phyloP scores from a whole-genome alignment of 2,888 invertebrate species.

The Seladonia tumulorum region DNA sequence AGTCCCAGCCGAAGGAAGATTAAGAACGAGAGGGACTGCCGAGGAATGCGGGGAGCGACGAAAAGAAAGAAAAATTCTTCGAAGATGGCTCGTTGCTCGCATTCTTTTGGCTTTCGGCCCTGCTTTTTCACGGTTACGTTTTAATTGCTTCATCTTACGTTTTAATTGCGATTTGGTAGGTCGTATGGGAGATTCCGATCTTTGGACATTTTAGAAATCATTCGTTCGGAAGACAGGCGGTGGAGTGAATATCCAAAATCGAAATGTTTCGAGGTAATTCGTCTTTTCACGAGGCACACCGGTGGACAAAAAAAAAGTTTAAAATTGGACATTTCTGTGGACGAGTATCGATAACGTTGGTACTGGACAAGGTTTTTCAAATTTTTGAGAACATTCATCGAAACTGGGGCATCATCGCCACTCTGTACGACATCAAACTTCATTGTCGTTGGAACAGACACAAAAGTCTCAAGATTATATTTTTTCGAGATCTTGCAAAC shows the following conservation, averaged over 20 bases:
- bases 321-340: too few relatives aligned
- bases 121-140: background rate
- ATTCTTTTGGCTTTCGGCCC: background rate
- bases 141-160: background rate
- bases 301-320: too few relatives aligned
- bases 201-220: background rate
- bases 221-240: background rate
- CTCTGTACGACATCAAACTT: too few relatives aligned
- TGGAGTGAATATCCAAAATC: background rate
- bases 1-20: background rate
- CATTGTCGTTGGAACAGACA: too few relatives aligned
- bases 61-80: conserved; percentile 14
- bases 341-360: too few relatives aligned
- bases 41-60: conserved; percentile 3
- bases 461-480: too few relatives aligned
- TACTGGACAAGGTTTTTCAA: too few relatives aligned
- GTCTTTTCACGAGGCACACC: too few relatives aligned
- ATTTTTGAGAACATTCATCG: too few relatives aligned
- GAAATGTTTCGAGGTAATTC: too few relatives aligned
- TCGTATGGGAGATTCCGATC: background rate
- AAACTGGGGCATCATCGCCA: too few relatives aligned
- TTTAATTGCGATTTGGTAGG: background rate
- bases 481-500: too few relatives aligned
- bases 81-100: background rate
- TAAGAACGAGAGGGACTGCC: background rate